Conservation (phyloP, 2,797 vertebrate genomes). For the Syngnathus rostellatus region DNA sequence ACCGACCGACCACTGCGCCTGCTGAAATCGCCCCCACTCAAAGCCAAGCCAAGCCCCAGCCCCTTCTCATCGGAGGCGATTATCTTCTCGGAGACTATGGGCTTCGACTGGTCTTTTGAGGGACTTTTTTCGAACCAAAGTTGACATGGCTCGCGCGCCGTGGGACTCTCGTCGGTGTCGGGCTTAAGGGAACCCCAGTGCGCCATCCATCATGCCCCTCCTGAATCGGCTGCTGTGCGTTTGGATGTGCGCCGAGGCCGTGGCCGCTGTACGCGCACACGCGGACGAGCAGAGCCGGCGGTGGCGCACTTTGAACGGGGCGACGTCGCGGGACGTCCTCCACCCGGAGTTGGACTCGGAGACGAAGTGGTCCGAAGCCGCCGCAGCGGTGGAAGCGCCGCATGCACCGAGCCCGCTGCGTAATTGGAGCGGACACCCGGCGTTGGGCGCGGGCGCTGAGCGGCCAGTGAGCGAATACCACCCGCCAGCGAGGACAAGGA, state of each 20-base stretch:
- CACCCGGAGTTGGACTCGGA: not conserved
- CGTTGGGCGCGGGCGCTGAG: not conserved
- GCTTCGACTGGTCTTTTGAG: not conserved
- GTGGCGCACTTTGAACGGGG: constrained; percentile 24
- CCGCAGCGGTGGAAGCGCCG: not conserved
- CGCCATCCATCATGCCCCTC: constrained; percentile 39
- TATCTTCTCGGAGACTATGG: not conserved
- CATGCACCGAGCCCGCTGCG: constrained; percentile 9
- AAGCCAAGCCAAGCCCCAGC: not conserved
- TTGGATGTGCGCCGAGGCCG: constrained; percentile 37
- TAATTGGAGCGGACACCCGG: constrained; percentile 2
- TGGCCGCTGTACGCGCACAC: constrained; percentile 4
- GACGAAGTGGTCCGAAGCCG: not conserved
- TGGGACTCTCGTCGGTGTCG: constrained; percentile 1
- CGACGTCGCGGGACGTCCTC: not conserved
- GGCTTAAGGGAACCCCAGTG: constrained; percentile 17
- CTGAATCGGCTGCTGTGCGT: not conserved
- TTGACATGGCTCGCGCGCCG: constrained; percentile 34
- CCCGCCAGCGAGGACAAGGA: not conserved
- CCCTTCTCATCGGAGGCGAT: not conserved
- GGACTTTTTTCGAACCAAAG: not conserved
- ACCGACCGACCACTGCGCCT: constrained; percentile 8
- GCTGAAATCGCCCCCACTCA: not conserved
- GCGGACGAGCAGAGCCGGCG: constrained; percentile 18
- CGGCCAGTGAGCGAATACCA: not conserved